Evolutionary conservation across 1,140 invertebrate genomes (phyloP).

Genomic region (Oscheius sp.): DNA sequence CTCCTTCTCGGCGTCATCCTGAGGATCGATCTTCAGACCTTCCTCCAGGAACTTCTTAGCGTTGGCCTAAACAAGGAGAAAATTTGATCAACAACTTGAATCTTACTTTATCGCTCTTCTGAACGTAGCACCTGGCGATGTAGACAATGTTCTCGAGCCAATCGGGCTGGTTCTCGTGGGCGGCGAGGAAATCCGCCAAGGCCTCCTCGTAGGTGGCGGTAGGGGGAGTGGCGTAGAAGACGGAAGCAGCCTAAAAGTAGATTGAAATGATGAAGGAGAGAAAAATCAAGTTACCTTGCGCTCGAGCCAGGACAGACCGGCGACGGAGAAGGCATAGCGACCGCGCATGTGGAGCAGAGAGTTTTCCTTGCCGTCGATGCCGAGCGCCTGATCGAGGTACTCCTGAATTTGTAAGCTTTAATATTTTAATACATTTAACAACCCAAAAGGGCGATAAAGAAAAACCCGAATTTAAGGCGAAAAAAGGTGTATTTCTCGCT

Average conservation of each 20-base stretch:
- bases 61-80: background rate
- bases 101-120: constrained; percentile 48
- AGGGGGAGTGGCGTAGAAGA: constrained; percentile 62
- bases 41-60: constrained; percentile 43
- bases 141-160: constrained; percentile 63
- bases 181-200: constrained; percentile 56
- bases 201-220: constrained; percentile 63
- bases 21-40: constrained; percentile 52
- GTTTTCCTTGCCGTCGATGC: constrained; percentile 61
- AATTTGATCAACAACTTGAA: background rate
- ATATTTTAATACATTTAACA: too few relatives aligned
- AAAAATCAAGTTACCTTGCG: constrained; percentile 47
- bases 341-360: constrained; percentile 62
- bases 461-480: too few relatives aligned
- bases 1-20: constrained; percentile 48
- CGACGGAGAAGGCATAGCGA: constrained; percentile 61
- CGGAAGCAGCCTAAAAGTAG: constrained; percentile 51
- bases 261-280: background rate
- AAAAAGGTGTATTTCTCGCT: too few relatives aligned
- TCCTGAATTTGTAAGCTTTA: too few relatives aligned
- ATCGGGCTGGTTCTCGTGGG: constrained; percentile 52
- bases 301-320: constrained; percentile 62
- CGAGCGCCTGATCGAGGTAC: constrained; percentile 62
- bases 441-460: too few relatives aligned
- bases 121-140: constrained; percentile 59